These are phyloP conservation scores for Caenorhabditis panamensis DNA, from an alignment of 2,888 invertebrate genomes.

Conservation along the genomic window DNA sequence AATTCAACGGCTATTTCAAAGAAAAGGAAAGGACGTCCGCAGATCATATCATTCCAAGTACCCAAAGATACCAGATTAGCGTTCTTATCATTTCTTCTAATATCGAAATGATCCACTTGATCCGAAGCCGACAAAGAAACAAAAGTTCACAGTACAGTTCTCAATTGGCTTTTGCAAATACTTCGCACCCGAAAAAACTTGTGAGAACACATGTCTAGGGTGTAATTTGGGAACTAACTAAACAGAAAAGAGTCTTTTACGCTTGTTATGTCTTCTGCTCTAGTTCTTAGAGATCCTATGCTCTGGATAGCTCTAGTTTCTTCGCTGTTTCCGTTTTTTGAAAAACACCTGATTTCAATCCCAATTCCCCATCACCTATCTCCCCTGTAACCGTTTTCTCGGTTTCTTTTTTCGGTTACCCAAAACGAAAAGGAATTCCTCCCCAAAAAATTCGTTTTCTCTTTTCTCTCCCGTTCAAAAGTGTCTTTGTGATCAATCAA, in stretches of 20 bases:
- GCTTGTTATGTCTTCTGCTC: conserved; percentile 5
- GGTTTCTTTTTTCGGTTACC: too few relatives aligned
- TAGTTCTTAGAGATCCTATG: too few relatives aligned
- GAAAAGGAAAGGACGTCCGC: too few relatives aligned
- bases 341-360: too few relatives aligned
- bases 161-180: not conserved
- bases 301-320: not conserved
- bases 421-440: not conserved
- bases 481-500: conserved; percentile 47
- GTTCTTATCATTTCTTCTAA: too few relatives aligned
- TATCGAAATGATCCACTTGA: too few relatives aligned
- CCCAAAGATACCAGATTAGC: too few relatives aligned
- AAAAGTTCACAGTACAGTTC: not conserved
- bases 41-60: too few relatives aligned
- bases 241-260: not conserved
- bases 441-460: not conserved
- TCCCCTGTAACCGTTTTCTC: too few relatives aligned
- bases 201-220: not conserved
- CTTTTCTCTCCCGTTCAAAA: conserved; percentile 15
- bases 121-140: not conserved
- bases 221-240: too few relatives aligned
- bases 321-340: too few relatives aligned
- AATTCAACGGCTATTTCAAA: too few relatives aligned
- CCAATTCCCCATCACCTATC: not conserved
- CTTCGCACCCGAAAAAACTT: not conserved